These are phyloP conservation scores for Helicoverpa zea DNA, from an alignment of 1,140 invertebrate genomes.

Conservation along the genomic window DNA sequence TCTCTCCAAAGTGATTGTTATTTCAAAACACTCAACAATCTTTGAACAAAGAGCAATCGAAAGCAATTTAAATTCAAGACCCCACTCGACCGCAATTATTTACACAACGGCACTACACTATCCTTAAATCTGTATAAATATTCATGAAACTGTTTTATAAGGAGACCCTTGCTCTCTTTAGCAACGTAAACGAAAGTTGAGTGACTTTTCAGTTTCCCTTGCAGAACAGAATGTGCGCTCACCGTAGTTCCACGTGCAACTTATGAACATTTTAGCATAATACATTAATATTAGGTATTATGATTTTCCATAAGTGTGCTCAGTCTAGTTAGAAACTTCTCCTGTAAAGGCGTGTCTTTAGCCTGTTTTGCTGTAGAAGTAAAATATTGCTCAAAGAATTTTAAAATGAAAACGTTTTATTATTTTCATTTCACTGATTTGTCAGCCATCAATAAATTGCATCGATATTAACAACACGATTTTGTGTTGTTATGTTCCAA, in stretches of 20 bases:
- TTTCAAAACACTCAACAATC: constrained; percentile 50
- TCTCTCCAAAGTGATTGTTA: constrained; percentile 35
- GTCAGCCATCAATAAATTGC: background rate
- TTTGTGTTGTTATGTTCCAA: constrained; percentile 1
- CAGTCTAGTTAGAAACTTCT: constrained; percentile 32
- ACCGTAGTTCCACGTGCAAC: constrained; percentile 32
- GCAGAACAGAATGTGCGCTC: background rate
- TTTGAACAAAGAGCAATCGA: constrained; percentile 56
- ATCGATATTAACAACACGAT: background rate
- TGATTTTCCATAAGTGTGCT: constrained; percentile 11
- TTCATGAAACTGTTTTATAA: constrained; percentile 75
- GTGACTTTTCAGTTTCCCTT: constrained; percentile 61
- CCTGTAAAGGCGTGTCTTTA: constrained; percentile 30
- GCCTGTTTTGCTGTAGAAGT: background rate
- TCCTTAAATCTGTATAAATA: constrained; percentile 77
- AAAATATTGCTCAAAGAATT: constrained; percentile 20
- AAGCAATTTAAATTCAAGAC: constrained; percentile 66
- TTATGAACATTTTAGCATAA: constrained; percentile 51
- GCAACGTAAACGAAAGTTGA: constrained; percentile 66
- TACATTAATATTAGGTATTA: constrained; percentile 28
- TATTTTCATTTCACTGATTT: constrained; percentile 1
- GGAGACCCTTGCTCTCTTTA: constrained; percentile 66
- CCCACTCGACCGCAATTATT: constrained; percentile 66
- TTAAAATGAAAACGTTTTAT: constrained; percentile 22
- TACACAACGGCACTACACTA: constrained; percentile 69